Evolutionary conservation across 2,797 vertebrate genomes (phyloP), one percentile per base, ranked within the genome.

Genomic region (Acanthurus leucopareius): DNA sequence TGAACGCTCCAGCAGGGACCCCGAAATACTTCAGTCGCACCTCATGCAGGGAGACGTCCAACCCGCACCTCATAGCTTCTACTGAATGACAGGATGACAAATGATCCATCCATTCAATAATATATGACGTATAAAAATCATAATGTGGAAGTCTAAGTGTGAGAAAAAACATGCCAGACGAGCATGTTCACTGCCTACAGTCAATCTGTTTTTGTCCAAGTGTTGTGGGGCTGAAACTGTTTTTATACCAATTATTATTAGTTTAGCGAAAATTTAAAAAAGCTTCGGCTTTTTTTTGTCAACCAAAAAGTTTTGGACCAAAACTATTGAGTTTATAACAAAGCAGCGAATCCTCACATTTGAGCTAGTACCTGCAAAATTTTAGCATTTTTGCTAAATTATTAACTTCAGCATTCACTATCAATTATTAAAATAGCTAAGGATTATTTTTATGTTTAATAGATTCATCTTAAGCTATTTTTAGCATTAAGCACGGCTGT

Each of bases 11-110:
- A 78, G 73, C 83, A 79, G 83, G 76, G 73, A 71, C 66, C 58
- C 79, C 75, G 61, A 90, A 86, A 88, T 86, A 77, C 75, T 77
- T 70, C 54, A 69, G 70, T 83, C 69, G 64, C 82, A 84, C 64
- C 75, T 80, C 77, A 58, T 14, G 35, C 47, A 71, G 15, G 6
- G 15, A 49, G 48, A 49, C 19, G 48, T 49, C 48, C 48, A 17
- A 49, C 48, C 48, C 9, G 48, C 7, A n/a, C 48, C 5, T 28
- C 61, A 47, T 44, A 1, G 49, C 49, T 3, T 17, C 20, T 4
- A 10, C 35, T 20, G 11, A 15, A 45, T 4, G 44, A 13, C 17
- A n/a, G 15, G 0, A 5, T 17, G 48, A 17, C 14, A 48, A 7
- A 16, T 17, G 47, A 15, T 48, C 47, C 15, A 11, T 45, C 44